phyloP scores from a whole-genome alignment of 2,888 invertebrate species.

The Diadromus collaris region DNA sequence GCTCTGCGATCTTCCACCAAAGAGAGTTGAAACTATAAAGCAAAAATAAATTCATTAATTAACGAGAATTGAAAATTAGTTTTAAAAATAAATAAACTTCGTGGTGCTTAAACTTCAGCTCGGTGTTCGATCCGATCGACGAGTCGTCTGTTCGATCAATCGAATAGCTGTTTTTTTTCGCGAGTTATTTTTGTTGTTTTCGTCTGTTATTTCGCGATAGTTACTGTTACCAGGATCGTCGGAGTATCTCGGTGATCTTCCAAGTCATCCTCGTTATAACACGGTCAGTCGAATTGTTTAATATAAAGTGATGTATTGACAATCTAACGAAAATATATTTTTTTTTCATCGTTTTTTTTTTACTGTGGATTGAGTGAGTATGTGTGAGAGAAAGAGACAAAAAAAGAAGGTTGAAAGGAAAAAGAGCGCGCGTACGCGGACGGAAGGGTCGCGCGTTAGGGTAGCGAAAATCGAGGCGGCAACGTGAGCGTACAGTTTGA shows the following conservation, averaged over 20 bases:
- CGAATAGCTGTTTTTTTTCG: not conserved
- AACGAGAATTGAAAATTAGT: not conserved
- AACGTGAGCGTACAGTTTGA: constrained; percentile 23
- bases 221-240: not conserved
- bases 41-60: not conserved
- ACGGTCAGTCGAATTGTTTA: constrained; percentile 18
- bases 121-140: constrained; percentile 9
- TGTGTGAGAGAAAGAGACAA: not conserved
- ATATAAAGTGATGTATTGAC: not conserved
- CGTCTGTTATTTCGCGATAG: not conserved
- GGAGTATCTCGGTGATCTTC: constrained; percentile 3
- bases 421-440: not conserved
- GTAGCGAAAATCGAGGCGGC: constrained; percentile 26
- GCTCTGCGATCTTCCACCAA: not conserved
- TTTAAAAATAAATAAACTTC: not conserved
- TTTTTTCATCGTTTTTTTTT: not conserved
- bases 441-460: constrained; percentile 4
- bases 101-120: not conserved
- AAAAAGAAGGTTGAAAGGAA: constrained; percentile 1
- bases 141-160: not conserved
- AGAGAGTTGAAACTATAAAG: not conserved
- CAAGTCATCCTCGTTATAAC: not conserved
- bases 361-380: not conserved
- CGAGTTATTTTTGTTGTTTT: constrained; percentile 6
- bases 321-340: not conserved